Base-by-base conservation (phyloP, 1,140 invertebrate genomes). In the Tetramorium parvispinum region DNA sequence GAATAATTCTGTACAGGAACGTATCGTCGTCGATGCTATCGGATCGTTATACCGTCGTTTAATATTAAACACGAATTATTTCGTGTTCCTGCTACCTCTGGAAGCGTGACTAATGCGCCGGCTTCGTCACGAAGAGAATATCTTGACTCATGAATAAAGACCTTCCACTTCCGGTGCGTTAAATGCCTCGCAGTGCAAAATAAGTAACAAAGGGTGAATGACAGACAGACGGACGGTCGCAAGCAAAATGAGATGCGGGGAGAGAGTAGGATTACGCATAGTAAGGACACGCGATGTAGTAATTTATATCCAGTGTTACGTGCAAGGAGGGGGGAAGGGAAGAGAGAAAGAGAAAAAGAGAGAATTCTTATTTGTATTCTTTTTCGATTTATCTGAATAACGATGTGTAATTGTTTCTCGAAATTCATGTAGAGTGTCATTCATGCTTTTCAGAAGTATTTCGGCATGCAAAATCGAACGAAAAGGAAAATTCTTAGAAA, bases 261-360 rank as follows among this genome's bases (percentile, higher is more conserved):
- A 24, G 46, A 81, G 59, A 86, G 82, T 85, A 87, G 86, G 87
- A 92, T 91, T 92, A 89, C 59, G 66, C 79, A 68, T 83, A 89
- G 85, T 88, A 59, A 79, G 57, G 65, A 87, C 82, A 87, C 76
- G 87, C 86, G 85, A 55, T 68, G 85, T 46, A 43, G 66, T 65
- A 46, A 61, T 79, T 71, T 73, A 79, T 89, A 83, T 77, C 77
- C 77, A 87, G 86, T 16, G 75, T 92, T 93, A 92, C 91, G 91
- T 91, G 88, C 10, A 55, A 6, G 21, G 32, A 21, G 32, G 32
- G 32, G 40, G 32, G 24, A 5, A 27, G 40, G 13, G 32, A 32
- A 32, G 32, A 32, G 32, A n/a, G 3, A 21, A 4, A 32, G n/a
- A 32, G 10, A 43, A 16, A 11, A 2, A 21, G 0, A 57, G 2